Base-by-base conservation (phyloP, 2,888 invertebrate genomes). In the Rutpela maculata region DNA sequence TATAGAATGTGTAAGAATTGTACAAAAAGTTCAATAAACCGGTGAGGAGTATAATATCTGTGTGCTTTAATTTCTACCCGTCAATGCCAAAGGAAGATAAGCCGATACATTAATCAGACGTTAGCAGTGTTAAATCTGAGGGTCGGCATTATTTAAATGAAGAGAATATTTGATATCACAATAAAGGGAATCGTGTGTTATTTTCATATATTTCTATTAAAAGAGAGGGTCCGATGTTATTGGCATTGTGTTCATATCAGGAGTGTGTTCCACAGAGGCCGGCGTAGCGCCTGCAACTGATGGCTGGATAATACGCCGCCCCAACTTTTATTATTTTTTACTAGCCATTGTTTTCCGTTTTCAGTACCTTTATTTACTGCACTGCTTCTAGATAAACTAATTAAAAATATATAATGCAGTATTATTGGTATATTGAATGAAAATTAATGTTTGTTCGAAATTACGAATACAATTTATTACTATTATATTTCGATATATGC, bases 201-300 rank as follows among this genome's bases (percentile, higher is more conserved):
- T 75, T 75, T 74, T 66, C 73, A 66, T 73, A 73, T 31, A 66
- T 73, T 69, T 62, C 75, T 74, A 86, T 87, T 87, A 87, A 87
- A 85, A 85, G 82, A 82, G 84, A 84, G 84, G 82, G 84, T 81
- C 85, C 82, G 84, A 85, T 88, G 87, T 88, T 88, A 88, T 88
- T 88, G 88, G 87, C 88, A 88, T 86, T 87, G 87, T 87, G 87
- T 85, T 87, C 86, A 84, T 87, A 88, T 87, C 86, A 81, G 85
- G 82, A 84, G 83, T 80, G 82, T 84, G 84, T 84, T 70, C 19
- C 70, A 38, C 80, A 81, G 81, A 76, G 79, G 80, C 83, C 26
- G 62, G 81, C 83, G 84, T 79, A 79, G 79, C 85, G 88, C 84
- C 88, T 88, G 88, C 87, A 88, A 84, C 87, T 88, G 88, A 88